Evolutionary conservation across 2,113 vertebrate genomes (phyloP).

Genomic region (Erpornis zantholeuca): DNA sequence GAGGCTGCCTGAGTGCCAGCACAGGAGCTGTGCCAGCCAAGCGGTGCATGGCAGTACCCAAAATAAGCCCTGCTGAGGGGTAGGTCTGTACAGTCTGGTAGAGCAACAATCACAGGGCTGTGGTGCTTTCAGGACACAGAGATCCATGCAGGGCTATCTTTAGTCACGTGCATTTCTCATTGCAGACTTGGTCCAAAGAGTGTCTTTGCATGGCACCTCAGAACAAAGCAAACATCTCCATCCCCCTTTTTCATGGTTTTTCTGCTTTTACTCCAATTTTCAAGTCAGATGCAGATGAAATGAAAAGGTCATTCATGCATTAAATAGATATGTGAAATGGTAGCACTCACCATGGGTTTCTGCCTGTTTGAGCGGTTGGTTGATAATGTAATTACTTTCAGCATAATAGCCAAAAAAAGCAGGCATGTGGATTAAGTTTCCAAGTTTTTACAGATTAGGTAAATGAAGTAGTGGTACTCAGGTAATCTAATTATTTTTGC

Average conservation of each 20-base stretch:
- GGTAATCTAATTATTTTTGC: not conserved
- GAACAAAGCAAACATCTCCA: not conserved
- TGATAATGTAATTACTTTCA: slow-evolving; percentile 13
- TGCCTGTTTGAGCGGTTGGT: not conserved
- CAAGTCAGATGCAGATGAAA: not conserved
- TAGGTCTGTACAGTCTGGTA: not conserved
- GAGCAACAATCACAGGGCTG: not conserved
- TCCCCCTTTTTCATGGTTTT: not conserved
- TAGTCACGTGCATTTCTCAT: not conserved
- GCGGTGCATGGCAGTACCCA: not conserved
- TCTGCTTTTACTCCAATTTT: not conserved
- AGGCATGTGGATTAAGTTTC: not conserved
- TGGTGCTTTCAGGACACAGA: not conserved
- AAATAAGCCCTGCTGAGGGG: not conserved
- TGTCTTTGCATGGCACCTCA: not conserved
- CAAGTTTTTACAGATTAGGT: not conserved
- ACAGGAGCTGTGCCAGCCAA: not conserved
- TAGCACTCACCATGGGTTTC: not conserved
- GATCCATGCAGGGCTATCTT: not conserved
- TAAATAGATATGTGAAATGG: not conserved
- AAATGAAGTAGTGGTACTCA: not conserved
- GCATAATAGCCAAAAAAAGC: not conserved
- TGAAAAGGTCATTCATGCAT: not conserved
- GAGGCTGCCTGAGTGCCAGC: not conserved
- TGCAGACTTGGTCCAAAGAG: not conserved